These are phyloP conservation scores for Discoglossus pictus DNA, from an alignment of 2,797 vertebrate species.

Conservation along the genomic window DNA sequence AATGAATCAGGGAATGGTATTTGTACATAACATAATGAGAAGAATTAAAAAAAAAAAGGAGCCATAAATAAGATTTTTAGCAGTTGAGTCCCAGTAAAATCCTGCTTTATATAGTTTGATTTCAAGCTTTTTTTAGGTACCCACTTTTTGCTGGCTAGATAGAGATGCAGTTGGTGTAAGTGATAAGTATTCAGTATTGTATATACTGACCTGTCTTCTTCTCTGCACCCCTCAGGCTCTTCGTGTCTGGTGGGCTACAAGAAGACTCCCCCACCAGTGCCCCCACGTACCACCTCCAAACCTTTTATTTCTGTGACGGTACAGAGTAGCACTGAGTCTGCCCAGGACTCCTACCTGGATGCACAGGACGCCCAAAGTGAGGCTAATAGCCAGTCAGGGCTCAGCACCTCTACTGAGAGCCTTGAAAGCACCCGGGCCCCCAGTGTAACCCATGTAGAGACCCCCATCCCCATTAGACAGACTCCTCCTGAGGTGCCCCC, in stretches of 20 bases:
- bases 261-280: conserved; percentile 93
- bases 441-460: conserved; percentile 81
- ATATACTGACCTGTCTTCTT: conserved; percentile 8
- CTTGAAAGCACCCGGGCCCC: conserved; percentile 91
- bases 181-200: no score
- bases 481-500: conserved; percentile 70
- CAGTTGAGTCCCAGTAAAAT: no score
- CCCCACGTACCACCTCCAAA: conserved; percentile 94
- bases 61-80: no score
- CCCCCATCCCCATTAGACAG: conserved; percentile 74
- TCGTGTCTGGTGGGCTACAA: conserved; percentile 97
- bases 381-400: conserved; percentile 92
- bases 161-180: no score
- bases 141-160: no score
- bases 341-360: conserved; percentile 96
- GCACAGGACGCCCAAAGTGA: conserved; percentile 92
- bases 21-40: no score
- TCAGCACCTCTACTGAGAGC: conserved; percentile 97
- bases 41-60: no score
- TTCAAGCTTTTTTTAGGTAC: no score
- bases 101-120: no score
- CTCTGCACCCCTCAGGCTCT: conserved; percentile 76
- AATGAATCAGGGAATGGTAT: no score
- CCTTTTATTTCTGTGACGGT: conserved; percentile 98
- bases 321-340: conserved; percentile 97